Evolutionary conservation across 2,888 invertebrate species (phyloP).

Genomic region (Actias luna): DNA sequence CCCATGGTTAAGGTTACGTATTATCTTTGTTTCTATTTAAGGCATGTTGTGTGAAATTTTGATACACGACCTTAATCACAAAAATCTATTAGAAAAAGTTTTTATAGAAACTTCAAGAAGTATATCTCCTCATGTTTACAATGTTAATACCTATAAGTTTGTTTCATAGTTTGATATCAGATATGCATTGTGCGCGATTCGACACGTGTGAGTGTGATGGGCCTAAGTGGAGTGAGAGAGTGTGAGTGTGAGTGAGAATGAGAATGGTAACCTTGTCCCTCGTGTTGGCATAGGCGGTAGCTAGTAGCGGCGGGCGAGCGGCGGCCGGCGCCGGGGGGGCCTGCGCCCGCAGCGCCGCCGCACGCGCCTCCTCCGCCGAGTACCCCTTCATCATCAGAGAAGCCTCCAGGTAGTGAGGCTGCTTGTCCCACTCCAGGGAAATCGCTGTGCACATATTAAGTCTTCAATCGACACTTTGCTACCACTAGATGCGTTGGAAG

Average conservation of each 20-base stretch:
- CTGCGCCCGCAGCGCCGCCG: constrained; percentile 59
- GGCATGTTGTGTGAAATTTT: no score
- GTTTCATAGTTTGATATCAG: no score
- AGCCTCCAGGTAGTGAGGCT: constrained; percentile 87
- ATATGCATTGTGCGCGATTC: no score
- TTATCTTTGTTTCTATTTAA: no score
- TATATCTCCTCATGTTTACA: no score
- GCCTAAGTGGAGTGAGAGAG: background rate
- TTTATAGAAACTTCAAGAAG: no score
- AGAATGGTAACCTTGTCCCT: constrained; percentile 66
- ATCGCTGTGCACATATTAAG: constrained; percentile 59
- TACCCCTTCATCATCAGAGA: constrained; percentile 93
- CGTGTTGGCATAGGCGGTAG: constrained; percentile 78
- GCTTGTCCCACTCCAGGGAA: constrained; percentile 83
- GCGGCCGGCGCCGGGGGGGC: constrained; percentile 41
- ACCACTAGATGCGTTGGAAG: background rate
- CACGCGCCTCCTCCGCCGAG: constrained; percentile 77
- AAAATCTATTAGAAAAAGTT: no score
- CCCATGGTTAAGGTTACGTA: no score
- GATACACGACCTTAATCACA: no score
- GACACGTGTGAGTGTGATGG: background rate
- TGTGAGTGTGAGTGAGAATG: background rate
- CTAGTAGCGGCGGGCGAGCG: constrained; percentile 73
- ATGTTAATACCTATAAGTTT: no score
- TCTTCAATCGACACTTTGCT: background rate